Percentiles rank a stretch among this genome's conserved stretches.
These are phyloP conservation scores for Melinopterus prodromus DNA, from an alignment of 2,888 invertebrate genomes.

Conservation along the genomic window DNA sequence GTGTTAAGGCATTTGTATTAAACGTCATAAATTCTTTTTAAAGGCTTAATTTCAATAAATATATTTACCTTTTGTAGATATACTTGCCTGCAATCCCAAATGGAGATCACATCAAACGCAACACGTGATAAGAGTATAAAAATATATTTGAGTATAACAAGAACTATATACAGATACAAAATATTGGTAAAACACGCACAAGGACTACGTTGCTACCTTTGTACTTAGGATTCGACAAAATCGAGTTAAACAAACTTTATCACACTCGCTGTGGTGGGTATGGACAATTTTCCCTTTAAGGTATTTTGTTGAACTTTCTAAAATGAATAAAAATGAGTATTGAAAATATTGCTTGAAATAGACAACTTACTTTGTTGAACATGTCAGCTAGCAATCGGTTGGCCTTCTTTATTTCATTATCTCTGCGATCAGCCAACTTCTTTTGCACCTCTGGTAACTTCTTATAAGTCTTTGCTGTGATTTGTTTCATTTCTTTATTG, in stretches of 20 bases:
- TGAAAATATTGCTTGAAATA: conserved; percentile 15
- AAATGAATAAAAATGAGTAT: conserved; percentile 49
- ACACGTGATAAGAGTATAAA: neutral
- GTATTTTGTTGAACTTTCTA: conserved; percentile 75
- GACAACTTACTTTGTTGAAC: conserved; percentile 72
- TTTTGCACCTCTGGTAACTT: conserved; percentile 76
- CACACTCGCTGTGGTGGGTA: conserved; percentile 70
- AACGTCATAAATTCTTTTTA: no score
- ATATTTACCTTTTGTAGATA: no score
- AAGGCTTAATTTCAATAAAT: no score
- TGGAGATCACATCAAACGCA: neutral
- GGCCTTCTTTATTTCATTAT: conserved; percentile 65
- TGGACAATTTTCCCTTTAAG: conserved; percentile 70
- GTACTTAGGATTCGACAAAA: neutral
- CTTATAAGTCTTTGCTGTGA: conserved; percentile 71
- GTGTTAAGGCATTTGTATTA: no score
- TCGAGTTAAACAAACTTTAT: conserved; percentile 60
- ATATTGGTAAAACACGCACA: neutral
- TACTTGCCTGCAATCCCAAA: neutral
- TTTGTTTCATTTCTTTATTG: conserved; percentile 67
- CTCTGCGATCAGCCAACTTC: conserved; percentile 68
- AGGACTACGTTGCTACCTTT: neutral
- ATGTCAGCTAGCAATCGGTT: conserved; percentile 79
- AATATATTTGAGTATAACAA: neutral
- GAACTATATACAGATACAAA: conserved; percentile 4